Conservation (phyloP, 2,113 vertebrate genomes). For the Talpa occidentalis region DNA sequence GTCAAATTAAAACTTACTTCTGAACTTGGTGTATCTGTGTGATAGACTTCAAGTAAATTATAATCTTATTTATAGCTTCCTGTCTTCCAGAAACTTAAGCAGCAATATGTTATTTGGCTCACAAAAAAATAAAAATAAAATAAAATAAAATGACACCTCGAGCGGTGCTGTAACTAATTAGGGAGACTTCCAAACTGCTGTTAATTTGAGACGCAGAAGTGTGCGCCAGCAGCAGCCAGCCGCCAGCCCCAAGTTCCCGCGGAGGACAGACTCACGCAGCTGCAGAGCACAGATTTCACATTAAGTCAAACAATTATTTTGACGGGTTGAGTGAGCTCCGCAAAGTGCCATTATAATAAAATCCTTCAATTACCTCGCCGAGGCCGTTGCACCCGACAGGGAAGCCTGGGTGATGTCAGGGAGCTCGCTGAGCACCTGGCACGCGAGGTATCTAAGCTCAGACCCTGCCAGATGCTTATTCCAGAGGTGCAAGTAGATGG, state of each 20-base stretch:
- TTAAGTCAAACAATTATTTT: constrained; percentile 70
- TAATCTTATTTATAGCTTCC: constrained; percentile 78
- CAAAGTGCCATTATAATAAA: constrained; percentile 42
- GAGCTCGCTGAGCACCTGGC: background rate
- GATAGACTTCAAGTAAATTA: constrained; percentile 77
- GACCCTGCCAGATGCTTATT: background rate
- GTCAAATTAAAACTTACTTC: constrained; percentile 79
- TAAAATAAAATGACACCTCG: constrained; percentile 47
- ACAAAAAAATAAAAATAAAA: constrained; percentile 66
- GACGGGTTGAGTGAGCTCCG: constrained; percentile 24
- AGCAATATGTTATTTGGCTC: constrained; percentile 61
- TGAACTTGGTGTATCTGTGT: constrained; percentile 67
- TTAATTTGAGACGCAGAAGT: constrained; percentile 56
- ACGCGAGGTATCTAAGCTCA: too few relatives aligned
- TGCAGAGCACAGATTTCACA: background rate
- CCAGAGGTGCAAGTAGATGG: accelerated
- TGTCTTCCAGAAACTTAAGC: constrained; percentile 70
- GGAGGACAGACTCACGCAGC: constrained; percentile 4
- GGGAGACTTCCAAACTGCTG: constrained; percentile 70
- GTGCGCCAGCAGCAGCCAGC: background rate
- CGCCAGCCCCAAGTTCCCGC: background rate
- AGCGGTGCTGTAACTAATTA: constrained; percentile 77
- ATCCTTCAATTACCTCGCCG: background rate
- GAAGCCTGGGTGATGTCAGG: background rate
- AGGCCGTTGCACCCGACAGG: accelerated